These are phyloP conservation scores for Corythaeola cristata DNA, from an alignment of 2,113 vertebrate species.

Conservation along the genomic window DNA sequence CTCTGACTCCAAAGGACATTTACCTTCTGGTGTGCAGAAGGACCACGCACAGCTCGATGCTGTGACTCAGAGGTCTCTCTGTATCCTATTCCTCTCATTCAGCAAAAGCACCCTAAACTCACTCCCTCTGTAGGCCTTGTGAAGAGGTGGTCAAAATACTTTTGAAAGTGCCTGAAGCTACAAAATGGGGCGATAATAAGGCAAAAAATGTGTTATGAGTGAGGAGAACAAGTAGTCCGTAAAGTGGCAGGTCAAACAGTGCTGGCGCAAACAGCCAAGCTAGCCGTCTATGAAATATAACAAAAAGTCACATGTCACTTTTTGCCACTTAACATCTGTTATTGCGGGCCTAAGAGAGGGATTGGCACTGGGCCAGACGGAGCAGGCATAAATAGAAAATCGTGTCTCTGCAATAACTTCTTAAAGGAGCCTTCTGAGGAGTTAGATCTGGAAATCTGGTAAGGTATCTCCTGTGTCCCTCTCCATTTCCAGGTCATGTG, in stretches of 20 bases:
- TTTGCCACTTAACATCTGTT: constrained; percentile 4
- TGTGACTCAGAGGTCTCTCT: neutral
- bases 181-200: neutral
- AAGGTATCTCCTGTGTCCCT: neutral
- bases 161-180: neutral
- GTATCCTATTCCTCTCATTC: neutral
- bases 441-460: neutral
- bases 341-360: neutral
- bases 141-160: neutral
- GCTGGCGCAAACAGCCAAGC: neutral
- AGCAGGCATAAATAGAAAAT: neutral
- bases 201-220: neutral
- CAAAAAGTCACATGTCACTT: neutral
- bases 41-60: neutral
- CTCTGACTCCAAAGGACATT: neutral
- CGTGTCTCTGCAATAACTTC: neutral
- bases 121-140: neutral
- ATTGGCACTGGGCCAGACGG: neutral
- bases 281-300: neutral
- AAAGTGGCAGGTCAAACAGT: neutral
- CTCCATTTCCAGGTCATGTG: neutral
- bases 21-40: neutral
- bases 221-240: neutral
- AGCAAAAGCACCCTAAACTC: neutral
- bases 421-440: neutral